phyloP scores from a whole-genome alignment of 2,888 invertebrate species.

The Leucophora obtusa region DNA sequence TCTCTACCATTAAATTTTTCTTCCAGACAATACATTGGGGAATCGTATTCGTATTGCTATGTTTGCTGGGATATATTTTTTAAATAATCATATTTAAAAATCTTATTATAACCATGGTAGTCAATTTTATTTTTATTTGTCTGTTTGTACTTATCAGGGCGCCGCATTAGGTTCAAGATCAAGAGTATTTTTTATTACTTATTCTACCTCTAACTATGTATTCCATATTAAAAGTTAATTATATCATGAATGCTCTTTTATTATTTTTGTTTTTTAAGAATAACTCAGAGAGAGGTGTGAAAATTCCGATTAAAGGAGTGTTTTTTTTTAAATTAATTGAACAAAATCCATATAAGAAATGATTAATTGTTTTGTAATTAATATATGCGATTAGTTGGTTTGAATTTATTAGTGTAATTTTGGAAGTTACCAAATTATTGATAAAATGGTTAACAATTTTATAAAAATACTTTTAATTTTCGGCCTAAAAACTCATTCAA shows the following conservation, averaged over 20 bases:
- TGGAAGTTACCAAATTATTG: too few relatives aligned
- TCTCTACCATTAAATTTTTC: too few relatives aligned
- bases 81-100: too few relatives aligned
- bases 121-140: neutral
- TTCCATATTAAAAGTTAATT: constrained; percentile 9
- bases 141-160: constrained; percentile 7
- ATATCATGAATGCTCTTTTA: neutral
- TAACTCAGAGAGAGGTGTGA: constrained; percentile 34
- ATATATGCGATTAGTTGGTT: neutral
- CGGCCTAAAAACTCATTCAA: too few relatives aligned
- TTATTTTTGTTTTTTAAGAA: neutral
- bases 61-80: too few relatives aligned
- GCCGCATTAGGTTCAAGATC: constrained; percentile 34
- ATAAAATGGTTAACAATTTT: neutral
- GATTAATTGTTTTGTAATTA: neutral
- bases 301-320: constrained; percentile 42
- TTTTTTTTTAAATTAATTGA: constrained; percentile 25
- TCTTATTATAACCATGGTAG: neutral
- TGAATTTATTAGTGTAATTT: neutral
- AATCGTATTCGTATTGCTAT: too few relatives aligned
- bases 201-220: neutral
- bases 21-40: too few relatives aligned
- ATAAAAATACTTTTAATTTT: too few relatives aligned
- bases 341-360: constrained; percentile 1
- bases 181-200: constrained; percentile 20